Evolutionary conservation across 2,888 invertebrate genomes (phyloP).

Genomic region (Dynastes tityus): DNA sequence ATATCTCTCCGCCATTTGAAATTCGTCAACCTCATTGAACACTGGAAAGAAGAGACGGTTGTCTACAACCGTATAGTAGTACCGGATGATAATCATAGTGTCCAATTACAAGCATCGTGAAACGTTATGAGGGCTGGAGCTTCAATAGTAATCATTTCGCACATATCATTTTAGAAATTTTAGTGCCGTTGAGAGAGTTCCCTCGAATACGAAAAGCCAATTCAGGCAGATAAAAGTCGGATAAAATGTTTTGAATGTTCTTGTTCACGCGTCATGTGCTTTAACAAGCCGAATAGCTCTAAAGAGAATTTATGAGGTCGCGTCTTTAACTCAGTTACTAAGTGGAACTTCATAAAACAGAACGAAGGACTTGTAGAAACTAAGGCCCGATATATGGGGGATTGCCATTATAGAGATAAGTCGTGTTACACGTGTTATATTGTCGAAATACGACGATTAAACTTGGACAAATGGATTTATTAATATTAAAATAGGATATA

Average conservation of each 20-base stretch:
- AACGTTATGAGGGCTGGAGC: slow-evolving; percentile 14
- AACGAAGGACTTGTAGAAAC: too few relatives aligned
- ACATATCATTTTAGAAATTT: slow-evolving; percentile 38
- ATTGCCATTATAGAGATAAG: too few relatives aligned
- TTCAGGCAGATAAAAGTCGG: slow-evolving; percentile 10
- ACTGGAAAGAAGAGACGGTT: slow-evolving; percentile 22
- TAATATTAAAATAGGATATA: too few relatives aligned
- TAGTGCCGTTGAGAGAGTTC: slow-evolving; percentile 13
- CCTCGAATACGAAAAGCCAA: slow-evolving; percentile 6
- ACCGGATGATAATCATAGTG: slow-evolving; percentile 19
- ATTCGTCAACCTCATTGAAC: slow-evolving; percentile 35
- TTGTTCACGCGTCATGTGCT: slow-evolving; percentile 16
- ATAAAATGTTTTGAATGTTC: slow-evolving; percentile 7
- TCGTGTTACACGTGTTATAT: too few relatives aligned
- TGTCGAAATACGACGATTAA: too few relatives aligned
- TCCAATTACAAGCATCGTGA: slow-evolving; percentile 34
- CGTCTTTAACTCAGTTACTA: background rate
- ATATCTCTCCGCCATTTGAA: background rate
- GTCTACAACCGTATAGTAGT: slow-evolving; percentile 3
- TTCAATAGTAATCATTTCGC: slow-evolving; percentile 25
- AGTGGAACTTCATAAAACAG: too few relatives aligned
- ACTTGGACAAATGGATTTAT: too few relatives aligned
- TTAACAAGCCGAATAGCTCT: slow-evolving; percentile 5
- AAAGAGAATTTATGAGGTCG: background rate
- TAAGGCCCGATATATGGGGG: too few relatives aligned